Conservation (phyloP, 2,113 vertebrate species). For the Indri indri region DNA sequence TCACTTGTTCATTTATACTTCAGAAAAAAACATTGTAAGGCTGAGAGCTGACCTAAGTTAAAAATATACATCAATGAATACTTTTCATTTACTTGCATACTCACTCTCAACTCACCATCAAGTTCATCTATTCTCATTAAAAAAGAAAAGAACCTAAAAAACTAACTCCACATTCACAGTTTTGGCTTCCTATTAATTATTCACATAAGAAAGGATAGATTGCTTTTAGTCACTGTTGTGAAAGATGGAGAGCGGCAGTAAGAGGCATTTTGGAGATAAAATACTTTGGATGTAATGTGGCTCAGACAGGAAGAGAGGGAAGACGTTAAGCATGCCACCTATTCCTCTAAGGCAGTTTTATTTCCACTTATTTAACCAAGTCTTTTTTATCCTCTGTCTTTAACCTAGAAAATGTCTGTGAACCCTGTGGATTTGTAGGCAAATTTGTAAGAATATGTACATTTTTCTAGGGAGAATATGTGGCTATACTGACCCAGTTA, state of each 20-base stretch:
- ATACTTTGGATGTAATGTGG: neutral
- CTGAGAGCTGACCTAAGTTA: neutral
- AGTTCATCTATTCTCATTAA: neutral
- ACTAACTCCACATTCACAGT: neutral
- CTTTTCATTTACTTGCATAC: neutral
- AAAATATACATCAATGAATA: neutral
- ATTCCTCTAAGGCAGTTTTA: neutral
- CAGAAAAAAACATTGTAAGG: neutral
- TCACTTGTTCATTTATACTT: neutral
- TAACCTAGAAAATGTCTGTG: neutral
- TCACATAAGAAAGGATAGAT: neutral
- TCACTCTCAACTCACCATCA: constrained; percentile 2
- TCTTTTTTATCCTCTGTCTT: neutral
- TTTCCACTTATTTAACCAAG: neutral
- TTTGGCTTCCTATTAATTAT: constrained; percentile 3
- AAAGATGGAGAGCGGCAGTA: neutral
- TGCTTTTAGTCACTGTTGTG: neutral
- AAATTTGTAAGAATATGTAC: neutral
- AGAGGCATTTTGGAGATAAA: neutral
- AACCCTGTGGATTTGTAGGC: neutral
- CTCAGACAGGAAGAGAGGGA: neutral
- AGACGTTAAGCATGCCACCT: neutral
- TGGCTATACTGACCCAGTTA: neutral
- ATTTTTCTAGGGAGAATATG: neutral
- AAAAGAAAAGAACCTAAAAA: neutral